These are phyloP conservation scores for Ivindomyrus marchei DNA, from an alignment of 2,113 vertebrate species.

Conservation along the genomic window DNA sequence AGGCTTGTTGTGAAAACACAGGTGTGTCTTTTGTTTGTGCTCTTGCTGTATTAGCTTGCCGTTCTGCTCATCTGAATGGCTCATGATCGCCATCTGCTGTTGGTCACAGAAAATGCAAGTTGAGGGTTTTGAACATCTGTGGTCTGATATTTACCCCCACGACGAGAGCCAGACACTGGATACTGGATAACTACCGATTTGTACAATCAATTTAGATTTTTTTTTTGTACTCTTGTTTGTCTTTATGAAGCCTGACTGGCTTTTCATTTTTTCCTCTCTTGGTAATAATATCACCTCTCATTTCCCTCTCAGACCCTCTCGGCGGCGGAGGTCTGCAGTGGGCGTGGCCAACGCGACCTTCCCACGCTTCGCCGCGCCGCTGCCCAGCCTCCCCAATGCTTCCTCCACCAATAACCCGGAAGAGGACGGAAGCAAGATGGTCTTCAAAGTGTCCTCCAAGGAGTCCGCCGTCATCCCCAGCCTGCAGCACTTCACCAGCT, in stretches of 20 bases:
- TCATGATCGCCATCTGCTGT: conserved; percentile 39
- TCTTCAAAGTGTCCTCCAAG: conserved; percentile 70
- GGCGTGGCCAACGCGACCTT: conserved; percentile 64
- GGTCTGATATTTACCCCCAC: background rate
- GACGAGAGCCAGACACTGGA: background rate
- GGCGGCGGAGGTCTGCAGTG: conserved; percentile 74
- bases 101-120: conserved; percentile 26
- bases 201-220: background rate
- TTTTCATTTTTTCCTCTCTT: background rate
- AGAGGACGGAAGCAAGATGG: conserved; percentile 51
- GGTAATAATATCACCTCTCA: background rate
- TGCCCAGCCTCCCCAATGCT: conserved; percentile 39
- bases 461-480: conserved; percentile 84
- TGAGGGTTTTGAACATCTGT: background rate
- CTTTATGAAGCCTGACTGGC: background rate
- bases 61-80: background rate
- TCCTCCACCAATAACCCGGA: conserved; percentile 50
- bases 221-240: background rate
- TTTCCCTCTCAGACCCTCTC: conserved; percentile 58
- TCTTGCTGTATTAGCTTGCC: background rate
- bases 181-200: background rate
- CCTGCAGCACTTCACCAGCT: conserved; percentile 88
- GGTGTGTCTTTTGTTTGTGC: background rate
- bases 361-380: conserved; percentile 47
- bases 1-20: background rate